Percentiles rank a stretch among this genome's conserved stretches.
phyloP scores from a whole-genome alignment of 1,140 invertebrate genomes.

The Drosophila setifemur region DNA sequence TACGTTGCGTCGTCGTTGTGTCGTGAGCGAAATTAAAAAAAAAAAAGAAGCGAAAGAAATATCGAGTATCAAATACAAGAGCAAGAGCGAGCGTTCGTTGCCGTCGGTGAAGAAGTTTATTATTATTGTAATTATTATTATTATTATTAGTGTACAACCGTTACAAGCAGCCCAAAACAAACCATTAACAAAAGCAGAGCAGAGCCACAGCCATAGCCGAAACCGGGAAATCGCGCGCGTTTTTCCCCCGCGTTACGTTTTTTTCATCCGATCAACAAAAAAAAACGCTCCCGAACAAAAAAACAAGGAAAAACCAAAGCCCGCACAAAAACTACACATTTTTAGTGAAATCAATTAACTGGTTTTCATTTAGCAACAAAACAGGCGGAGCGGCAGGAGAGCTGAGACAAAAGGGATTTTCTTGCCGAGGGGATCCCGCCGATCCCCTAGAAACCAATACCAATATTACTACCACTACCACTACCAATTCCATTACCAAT shows the following conservation, averaged over 20 bases:
- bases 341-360: constrained; percentile 1
- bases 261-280: background rate
- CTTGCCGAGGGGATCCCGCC: constrained; percentile 44
- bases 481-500: background rate
- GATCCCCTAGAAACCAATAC: constrained; percentile 23
- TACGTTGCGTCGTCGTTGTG: constrained; percentile 51
- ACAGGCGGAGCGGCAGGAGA: background rate
- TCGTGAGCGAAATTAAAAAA: constrained; percentile 15
- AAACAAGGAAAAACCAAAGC: too few relatives aligned
- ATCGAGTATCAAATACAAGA: too few relatives aligned
- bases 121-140: constrained; percentile 54
- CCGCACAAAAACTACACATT: background rate
- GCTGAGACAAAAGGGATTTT: constrained; percentile 7
- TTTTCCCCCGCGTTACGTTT: constrained; percentile 20
- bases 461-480: background rate
- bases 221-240: constrained; percentile 35
- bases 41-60: constrained; percentile 19
- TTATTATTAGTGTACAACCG: constrained; percentile 44
- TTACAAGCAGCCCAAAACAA: constrained; percentile 27
- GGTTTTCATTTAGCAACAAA: too few relatives aligned
- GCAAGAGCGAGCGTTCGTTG: constrained; percentile 17
- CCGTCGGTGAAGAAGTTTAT: constrained; percentile 63
- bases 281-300: too few relatives aligned
- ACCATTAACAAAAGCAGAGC: too few relatives aligned
- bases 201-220: too few relatives aligned